A percentile compares a stretch with the other conserved stretches of the same genome.
Conservation (phyloP, 2,113 vertebrate species). For the Tylochromis polylepis region DNA sequence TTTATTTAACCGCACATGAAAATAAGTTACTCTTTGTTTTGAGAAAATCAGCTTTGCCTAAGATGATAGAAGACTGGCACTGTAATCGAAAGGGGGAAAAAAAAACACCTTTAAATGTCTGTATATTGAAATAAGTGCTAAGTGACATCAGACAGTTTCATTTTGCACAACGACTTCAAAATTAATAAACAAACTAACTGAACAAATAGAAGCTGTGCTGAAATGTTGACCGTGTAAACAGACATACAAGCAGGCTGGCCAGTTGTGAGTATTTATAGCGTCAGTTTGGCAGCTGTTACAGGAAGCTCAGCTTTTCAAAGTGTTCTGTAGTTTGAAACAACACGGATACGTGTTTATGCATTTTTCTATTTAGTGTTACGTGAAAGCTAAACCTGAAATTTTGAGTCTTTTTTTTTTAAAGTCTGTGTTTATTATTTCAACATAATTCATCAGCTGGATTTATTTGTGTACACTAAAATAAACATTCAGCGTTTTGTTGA, state of each 20-base stretch:
- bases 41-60: not conserved
- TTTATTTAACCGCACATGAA: not conserved
- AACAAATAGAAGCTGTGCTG: conserved; percentile 16
- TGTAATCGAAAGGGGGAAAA: not conserved
- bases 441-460: conserved; percentile 5
- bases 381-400: not conserved
- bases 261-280: conserved; percentile 64
- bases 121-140: not conserved
- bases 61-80: not conserved
- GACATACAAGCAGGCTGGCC: conserved; percentile 52
- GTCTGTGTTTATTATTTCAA: conserved; percentile 4
- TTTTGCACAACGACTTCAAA: conserved; percentile 15
- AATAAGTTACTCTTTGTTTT: not conserved
- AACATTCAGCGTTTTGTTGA: not conserved
- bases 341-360: conserved; percentile 28
- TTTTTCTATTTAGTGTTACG: not conserved
- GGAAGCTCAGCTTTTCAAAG: conserved; percentile 56
- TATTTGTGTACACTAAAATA: not conserved
- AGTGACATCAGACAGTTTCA: not conserved
- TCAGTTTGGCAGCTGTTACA: conserved; percentile 56
- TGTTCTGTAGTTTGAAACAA: conserved; percentile 42
- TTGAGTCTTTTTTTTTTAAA: not conserved
- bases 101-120: not conserved
- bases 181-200: conserved; percentile 22
- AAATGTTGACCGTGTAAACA: conserved; percentile 64